Evolutionary conservation across 2,888 invertebrate genomes (phyloP).

Genomic region (Muschampia plurimacula): DNA sequence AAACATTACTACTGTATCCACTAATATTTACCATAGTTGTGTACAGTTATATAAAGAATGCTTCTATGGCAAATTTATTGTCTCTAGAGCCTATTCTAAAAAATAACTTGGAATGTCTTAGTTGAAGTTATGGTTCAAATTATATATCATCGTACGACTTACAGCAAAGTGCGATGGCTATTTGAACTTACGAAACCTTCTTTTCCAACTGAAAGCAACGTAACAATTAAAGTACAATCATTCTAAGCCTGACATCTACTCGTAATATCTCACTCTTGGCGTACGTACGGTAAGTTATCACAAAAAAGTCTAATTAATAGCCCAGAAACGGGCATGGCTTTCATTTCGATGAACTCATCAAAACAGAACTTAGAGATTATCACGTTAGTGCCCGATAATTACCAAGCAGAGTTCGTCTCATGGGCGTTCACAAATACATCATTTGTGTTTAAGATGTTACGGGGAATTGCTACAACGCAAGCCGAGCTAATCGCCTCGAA

Average conservation of each 20-base stretch:
- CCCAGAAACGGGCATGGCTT: slow-evolving; percentile 52
- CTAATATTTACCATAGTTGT: no score
- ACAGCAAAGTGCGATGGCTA: slow-evolving; percentile 3
- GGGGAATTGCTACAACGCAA: slow-evolving; percentile 61
- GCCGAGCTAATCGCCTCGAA: slow-evolving; percentile 65
- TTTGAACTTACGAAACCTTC: slow-evolving; percentile 5
- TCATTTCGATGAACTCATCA: slow-evolving; percentile 78
- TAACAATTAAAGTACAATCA: slow-evolving; percentile 37
- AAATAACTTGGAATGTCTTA: no score
- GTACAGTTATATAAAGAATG: no score
- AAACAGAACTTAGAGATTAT: slow-evolving; percentile 73
- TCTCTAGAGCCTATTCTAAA: no score
- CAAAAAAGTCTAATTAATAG: slow-evolving; percentile 64
- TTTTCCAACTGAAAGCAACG: slow-evolving; percentile 5
- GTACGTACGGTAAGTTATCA: slow-evolving; percentile 48
- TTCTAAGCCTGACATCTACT: slow-evolving; percentile 31
- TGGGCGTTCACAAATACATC: slow-evolving; percentile 81
- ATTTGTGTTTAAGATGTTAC: slow-evolving; percentile 82
- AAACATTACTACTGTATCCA: no score
- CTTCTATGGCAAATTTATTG: no score
- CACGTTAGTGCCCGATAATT: slow-evolving; percentile 80
- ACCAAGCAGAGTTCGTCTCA: slow-evolving; percentile 56
- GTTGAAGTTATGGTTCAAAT: no score
- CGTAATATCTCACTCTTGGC: slow-evolving; percentile 31
- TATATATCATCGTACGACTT: background rate